These are phyloP conservation scores for Sialis lutaria DNA, from an alignment of 2,888 invertebrate genomes.

Conservation along the genomic window DNA sequence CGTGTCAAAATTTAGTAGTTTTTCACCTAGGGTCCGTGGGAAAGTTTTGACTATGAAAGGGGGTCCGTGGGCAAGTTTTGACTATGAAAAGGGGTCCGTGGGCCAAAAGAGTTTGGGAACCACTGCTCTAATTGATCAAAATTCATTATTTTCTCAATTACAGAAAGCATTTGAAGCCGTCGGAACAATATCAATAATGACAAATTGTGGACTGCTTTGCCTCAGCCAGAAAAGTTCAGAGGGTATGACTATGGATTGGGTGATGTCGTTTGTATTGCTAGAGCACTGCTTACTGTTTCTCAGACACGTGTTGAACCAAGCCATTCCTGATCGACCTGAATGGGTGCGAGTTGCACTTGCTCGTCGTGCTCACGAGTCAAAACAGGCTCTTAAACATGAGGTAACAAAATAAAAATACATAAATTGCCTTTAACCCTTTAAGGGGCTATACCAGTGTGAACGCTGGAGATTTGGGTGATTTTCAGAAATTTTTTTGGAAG, in stretches of 20 bases:
- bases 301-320: constrained; percentile 44
- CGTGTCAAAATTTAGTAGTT: too few species aligned
- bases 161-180: constrained; percentile 48
- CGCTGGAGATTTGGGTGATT: too few species aligned
- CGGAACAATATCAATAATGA: constrained; percentile 48
- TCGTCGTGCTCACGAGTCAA: constrained; percentile 39
- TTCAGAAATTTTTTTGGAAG: too few species aligned
- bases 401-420: constrained; percentile 15
- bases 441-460: too few species aligned
- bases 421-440: neutral
- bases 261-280: constrained; percentile 44
- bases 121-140: too few species aligned
- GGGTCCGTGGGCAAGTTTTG: too few species aligned
- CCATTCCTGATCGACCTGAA: constrained; percentile 52
- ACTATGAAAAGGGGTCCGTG: too few species aligned
- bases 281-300: constrained; percentile 50
- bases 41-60: too few species aligned
- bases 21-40: too few species aligned
- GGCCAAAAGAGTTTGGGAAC: too few species aligned
- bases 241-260: constrained; percentile 25
- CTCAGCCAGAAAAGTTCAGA: constrained; percentile 36
- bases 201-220: constrained; percentile 56
- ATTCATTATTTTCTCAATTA: constrained; percentile 11
- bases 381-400: constrained; percentile 42
- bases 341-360: constrained; percentile 45